phyloP scores from a whole-genome alignment of 2,113 vertebrate species.

The Loxodonta africana region DNA sequence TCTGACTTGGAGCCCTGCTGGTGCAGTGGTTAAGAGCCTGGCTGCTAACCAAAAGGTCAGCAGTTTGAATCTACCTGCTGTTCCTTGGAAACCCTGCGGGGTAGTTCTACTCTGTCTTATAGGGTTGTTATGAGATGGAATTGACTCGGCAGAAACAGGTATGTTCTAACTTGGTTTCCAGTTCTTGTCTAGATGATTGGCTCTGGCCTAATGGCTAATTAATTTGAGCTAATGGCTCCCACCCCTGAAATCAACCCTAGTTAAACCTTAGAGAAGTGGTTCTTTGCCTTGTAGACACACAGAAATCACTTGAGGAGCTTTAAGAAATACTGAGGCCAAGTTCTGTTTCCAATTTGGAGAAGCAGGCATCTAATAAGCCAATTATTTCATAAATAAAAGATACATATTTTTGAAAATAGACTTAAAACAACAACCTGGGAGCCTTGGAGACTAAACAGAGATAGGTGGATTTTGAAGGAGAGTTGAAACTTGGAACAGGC shows the following conservation, averaged over 20 bases:
- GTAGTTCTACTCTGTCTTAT: too few relatives aligned
- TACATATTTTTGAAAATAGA: not conserved
- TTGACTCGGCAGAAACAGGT: too few relatives aligned
- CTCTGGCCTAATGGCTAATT: not conserved
- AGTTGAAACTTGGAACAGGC: not conserved
- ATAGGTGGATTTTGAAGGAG: not conserved
- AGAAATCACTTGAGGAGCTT: not conserved
- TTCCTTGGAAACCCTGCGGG: too few relatives aligned
- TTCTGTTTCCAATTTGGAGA: not conserved
- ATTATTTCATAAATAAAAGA: constrained; percentile 8
- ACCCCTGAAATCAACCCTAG: not conserved
- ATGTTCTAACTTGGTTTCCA: not conserved
- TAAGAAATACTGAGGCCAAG: not conserved
- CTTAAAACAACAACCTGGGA: not conserved
- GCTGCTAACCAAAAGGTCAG: too few relatives aligned
- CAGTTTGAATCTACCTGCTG: too few relatives aligned
- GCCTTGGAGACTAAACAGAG: not conserved
- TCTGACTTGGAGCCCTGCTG: too few relatives aligned
- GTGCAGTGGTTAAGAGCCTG: too few relatives aligned
- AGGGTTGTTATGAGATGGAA: too few relatives aligned
- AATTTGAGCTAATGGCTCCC: not conserved
- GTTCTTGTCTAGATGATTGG: not conserved
- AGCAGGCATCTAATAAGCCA: not conserved
- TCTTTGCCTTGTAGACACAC: not conserved
- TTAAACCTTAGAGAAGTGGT: not conserved